Base-by-base conservation (phyloP, 2,888 invertebrate genomes). In the Leucoptera coffeella region DNA sequence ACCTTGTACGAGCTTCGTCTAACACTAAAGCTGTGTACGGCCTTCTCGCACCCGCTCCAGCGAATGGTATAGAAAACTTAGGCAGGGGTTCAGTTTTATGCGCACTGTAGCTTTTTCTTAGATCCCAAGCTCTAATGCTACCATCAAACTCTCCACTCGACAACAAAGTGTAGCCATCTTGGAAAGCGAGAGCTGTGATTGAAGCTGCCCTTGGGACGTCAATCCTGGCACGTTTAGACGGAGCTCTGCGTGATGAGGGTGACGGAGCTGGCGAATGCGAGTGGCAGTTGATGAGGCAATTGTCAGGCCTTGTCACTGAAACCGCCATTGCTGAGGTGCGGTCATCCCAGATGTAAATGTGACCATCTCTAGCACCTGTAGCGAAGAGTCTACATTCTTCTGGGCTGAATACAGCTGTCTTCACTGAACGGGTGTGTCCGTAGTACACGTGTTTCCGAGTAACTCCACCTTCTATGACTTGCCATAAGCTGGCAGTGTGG, bases 101-200 rank as follows among this genome's bases (percentile, higher is more conserved):
- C 4, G 67, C 65, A 8, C 74, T 75, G 47, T 91, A 91, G 43
- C 81, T 86, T 45, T 88, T 87, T 15, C 93, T 65, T 14, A 91
- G 50, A 53, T 94, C 93, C 90, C 90, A 91, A 2, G 85, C 78
- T 58, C 91, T 91, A 29, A 93, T 83, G 34, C 80, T 61, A 1
- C 91, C 89, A 56, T 92, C 92, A 22, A 85, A 85, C 29, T 90
- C 86, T 1, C 90, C 90, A 44, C 90, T 85, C 0, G 92, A 90
- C 23, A 91, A 73, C 2, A 94, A 62, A 4, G 83, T 83, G 35
- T 75, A 55, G 31, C 83, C 81, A 52, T 90, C 82, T 55, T 87
- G 88, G 57, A 90, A 93, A 5, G 13, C 23, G 23, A 12, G 23
- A 78, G 1, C 83, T 0, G 92, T 92, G 26, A 94, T 85, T 48